Percentiles rank a stretch among this genome's conserved stretches.
These are phyloP conservation scores for Hirtodrosophila histrioides DNA, from an alignment of 2,888 invertebrate genomes.

Conservation along the genomic window DNA sequence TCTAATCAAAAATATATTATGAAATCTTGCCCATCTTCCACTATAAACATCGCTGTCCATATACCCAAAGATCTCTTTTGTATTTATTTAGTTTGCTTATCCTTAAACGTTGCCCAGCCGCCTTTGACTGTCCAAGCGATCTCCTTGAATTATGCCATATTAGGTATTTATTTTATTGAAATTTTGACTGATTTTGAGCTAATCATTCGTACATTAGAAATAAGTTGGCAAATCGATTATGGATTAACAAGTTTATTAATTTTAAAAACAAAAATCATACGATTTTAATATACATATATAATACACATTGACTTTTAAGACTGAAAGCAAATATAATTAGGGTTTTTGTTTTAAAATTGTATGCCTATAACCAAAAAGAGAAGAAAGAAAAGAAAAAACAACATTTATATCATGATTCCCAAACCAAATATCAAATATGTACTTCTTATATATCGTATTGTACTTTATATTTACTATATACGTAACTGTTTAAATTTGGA, in stretches of 20 bases:
- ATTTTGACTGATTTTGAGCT: conserved; percentile 54
- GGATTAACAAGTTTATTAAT: conserved; percentile 26
- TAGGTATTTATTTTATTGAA: conserved; percentile 51
- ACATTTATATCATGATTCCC: conserved; percentile 45
- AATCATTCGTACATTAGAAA: conserved; percentile 21
- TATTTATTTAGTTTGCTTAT: conserved; percentile 26
- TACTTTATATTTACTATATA: conserved; percentile 41
- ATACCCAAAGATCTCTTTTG: conserved; percentile 53
- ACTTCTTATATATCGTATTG: conserved; percentile 45
- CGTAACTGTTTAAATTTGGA: conserved; percentile 3
- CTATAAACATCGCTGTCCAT: conserved; percentile 2
- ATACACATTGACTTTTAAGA: conserved; percentile 57
- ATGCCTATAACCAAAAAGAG: conserved; percentile 47
- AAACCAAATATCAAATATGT: conserved; percentile 59
- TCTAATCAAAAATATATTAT: conserved; percentile 5
- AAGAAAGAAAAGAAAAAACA: conserved; percentile 5
- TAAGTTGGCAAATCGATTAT: conserved; percentile 18
- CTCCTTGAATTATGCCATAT: conserved; percentile 57
- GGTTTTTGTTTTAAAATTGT: conserved; percentile 45
- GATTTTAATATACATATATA: conserved; percentile 13
- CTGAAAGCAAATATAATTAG: conserved; percentile 57
- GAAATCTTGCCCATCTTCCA: conserved; percentile 29
- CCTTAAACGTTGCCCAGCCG: conserved; percentile 15
- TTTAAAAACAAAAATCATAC: conserved; percentile 24
- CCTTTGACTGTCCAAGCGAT: conserved; percentile 42